Evolutionary conservation across 2,797 vertebrate genomes (phyloP).

Genomic region (Thunnus albacares): DNA sequence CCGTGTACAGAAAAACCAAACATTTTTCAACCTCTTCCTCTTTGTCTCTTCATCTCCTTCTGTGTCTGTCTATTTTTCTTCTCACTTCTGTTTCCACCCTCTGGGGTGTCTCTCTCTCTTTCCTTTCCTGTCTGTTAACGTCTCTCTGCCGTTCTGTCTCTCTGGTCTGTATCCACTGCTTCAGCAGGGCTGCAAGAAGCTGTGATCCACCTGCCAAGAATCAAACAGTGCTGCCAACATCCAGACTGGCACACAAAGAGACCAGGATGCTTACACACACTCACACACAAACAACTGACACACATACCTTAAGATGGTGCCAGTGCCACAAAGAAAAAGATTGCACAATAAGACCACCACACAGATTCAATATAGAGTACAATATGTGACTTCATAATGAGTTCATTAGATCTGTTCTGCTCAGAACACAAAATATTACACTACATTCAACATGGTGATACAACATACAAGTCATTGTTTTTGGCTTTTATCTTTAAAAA

Average conservation of each 20-base stretch:
- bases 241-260: slow-evolving; percentile 75
- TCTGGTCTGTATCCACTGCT: slow-evolving; percentile 66
- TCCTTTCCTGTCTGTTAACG: slow-evolving; percentile 22
- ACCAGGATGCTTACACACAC: slow-evolving; percentile 62
- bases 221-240: slow-evolving; percentile 79
- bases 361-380: slow-evolving; percentile 46
- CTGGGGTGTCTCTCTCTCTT: slow-evolving; percentile 47
- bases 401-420: slow-evolving; percentile 45
- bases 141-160: slow-evolving; percentile 49
- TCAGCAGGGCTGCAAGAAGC: slow-evolving; percentile 78
- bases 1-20: slow-evolving; percentile 22
- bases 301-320: slow-evolving; percentile 60
- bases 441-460: slow-evolving; percentile 36
- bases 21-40: slow-evolving; percentile 26
- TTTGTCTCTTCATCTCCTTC: slow-evolving; percentile 56
- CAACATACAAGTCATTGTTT: slow-evolving; percentile 5
- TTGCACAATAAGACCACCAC: slow-evolving; percentile 71
- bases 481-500: background rate
- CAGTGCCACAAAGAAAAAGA: slow-evolving; percentile 59
- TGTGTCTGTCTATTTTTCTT: slow-evolving; percentile 49
- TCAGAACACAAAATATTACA: slow-evolving; percentile 26
- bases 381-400: slow-evolving; percentile 69
- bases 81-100: slow-evolving; percentile 56
- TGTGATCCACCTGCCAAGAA: slow-evolving; percentile 85
- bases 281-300: slow-evolving; percentile 27